Evolutionary conservation across 1,140 invertebrate species (phyloP).

Genomic region (Leptinotarsa defecta): DNA sequence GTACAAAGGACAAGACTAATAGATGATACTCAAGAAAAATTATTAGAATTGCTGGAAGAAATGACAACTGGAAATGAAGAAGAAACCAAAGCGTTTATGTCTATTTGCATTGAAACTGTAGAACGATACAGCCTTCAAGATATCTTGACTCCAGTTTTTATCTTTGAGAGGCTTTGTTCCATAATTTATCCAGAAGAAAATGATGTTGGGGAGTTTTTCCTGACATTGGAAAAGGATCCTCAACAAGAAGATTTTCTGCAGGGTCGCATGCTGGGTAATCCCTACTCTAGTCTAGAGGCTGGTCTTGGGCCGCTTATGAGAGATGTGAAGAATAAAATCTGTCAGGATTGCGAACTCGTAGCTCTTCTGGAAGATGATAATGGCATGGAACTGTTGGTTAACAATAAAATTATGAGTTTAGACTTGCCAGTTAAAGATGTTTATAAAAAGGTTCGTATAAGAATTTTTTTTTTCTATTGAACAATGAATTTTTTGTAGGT

Average conservation of each 20-base stretch:
- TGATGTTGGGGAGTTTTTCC: conserved; percentile 94
- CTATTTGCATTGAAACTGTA: conserved; percentile 94
- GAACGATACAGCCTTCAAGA: conserved; percentile 92
- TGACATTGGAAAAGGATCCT: conserved; percentile 96
- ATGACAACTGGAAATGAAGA: conserved; percentile 91
- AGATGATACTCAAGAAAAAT: conserved; percentile 95
- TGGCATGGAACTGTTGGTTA: conserved; percentile 98
- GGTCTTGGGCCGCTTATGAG: conserved; percentile 96
- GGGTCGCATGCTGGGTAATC: conserved; percentile 95
- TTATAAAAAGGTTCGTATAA: conserved; percentile 69
- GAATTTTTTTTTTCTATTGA: neutral
- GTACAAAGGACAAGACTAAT: conserved; percentile 93
- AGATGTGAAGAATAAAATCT: conserved; percentile 98
- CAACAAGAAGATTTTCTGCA: conserved; percentile 98
- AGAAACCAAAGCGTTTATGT: conserved; percentile 96
- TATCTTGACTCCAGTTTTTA: conserved; percentile 94
- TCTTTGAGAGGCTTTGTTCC: conserved; percentile 95
- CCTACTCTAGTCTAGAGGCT: conserved; percentile 90
- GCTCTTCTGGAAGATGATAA: conserved; percentile 96
- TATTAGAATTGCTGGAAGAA: conserved; percentile 92
- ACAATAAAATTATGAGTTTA: conserved; percentile 97
- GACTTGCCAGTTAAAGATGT: conserved; percentile 95
- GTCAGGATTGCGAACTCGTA: conserved; percentile 95
- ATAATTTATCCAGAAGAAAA: conserved; percentile 98
- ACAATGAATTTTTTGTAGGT: conserved; percentile 55